Evolutionary conservation across 2,888 invertebrate genomes (phyloP).

Genomic region (Andricus quercusramuli): DNA sequence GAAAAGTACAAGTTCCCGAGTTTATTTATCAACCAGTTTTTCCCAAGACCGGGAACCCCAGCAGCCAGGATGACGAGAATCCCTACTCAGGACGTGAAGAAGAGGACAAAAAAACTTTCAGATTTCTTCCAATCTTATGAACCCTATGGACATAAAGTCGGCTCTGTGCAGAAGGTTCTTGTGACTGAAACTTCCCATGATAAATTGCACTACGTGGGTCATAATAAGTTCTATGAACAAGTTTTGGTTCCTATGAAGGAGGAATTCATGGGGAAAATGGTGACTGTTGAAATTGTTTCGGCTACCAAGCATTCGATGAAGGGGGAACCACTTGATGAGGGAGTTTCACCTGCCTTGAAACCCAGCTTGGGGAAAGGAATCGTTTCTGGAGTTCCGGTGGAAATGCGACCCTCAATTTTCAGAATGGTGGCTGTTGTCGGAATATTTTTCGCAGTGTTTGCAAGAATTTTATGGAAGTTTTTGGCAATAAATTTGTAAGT

Average conservation of each 20-base stretch:
- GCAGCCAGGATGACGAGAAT: conserved; percentile 94
- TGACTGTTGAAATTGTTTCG: conserved; percentile 87
- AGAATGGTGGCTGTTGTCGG: conserved; percentile 70
- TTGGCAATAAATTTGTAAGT: conserved; percentile 48
- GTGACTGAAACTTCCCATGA: conserved; percentile 97
- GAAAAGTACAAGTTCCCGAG: conserved; percentile 93
- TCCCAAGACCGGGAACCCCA: conserved; percentile 96
- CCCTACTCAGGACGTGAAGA: conserved; percentile 92
- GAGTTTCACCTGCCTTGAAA: conserved; percentile 78
- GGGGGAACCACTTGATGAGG: conserved; percentile 82
- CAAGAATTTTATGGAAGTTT: conserved; percentile 74
- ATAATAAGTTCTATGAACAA: conserved; percentile 97
- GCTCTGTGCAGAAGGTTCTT: conserved; percentile 87
- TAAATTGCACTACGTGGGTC: conserved; percentile 93
- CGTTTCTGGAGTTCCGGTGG: conserved; percentile 80
- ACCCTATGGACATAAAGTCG: conserved; percentile 87
- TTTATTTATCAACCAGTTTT: conserved; percentile 99
- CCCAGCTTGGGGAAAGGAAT: conserved; percentile 81
- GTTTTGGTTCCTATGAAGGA: conserved; percentile 90
- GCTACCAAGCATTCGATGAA: conserved; percentile 90
- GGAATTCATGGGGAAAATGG: conserved; percentile 89
- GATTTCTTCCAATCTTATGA: conserved; percentile 94
- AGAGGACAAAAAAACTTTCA: conserved; percentile 91
- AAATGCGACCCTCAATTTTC: conserved; percentile 63
- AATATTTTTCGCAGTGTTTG: conserved; percentile 69